phyloP scores from a whole-genome alignment of 2,888 invertebrate genomes.

The Dastarcus helophoroides region DNA sequence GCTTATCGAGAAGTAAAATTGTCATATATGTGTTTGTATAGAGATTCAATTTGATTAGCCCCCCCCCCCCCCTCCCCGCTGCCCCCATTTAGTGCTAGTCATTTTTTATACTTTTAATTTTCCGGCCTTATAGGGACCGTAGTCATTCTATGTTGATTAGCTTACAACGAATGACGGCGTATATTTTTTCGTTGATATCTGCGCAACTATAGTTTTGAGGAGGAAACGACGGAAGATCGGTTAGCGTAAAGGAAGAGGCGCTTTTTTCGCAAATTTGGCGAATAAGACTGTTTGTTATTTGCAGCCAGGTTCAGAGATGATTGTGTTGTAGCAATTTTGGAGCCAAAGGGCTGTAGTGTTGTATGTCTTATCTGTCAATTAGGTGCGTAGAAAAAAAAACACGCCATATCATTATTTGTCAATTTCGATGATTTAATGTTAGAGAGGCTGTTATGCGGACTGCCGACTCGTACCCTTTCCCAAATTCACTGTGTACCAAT shows the following conservation, averaged over 20 bases:
- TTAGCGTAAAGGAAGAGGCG: not conserved
- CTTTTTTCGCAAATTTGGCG: constrained; percentile 1
- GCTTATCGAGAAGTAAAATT: too few species aligned
- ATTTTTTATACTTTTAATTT: constrained; percentile 11
- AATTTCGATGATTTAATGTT: constrained; percentile 34
- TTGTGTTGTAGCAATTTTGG: constrained; percentile 37
- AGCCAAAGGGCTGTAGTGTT: constrained; percentile 11
- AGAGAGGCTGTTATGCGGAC: constrained; percentile 36
- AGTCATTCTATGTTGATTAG: constrained; percentile 29
- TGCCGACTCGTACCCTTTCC: constrained; percentile 14
- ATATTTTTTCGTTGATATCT: constrained; percentile 4
- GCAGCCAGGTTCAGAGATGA: constrained; percentile 23
- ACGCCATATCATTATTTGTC: constrained; percentile 36
- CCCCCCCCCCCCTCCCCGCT: too few species aligned
- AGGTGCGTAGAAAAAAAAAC: constrained; percentile 31
- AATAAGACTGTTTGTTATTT: constrained; percentile 4
- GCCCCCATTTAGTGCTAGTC: too few species aligned
- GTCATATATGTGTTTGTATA: too few species aligned
- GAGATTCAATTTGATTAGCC: too few species aligned
- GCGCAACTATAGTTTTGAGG: constrained; percentile 7
- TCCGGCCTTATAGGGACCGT: constrained; percentile 14
- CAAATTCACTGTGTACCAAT: constrained; percentile 6
- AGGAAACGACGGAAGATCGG: constrained; percentile 5
- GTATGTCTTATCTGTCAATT: constrained; percentile 31
- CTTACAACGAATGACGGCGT: constrained; percentile 27